Conservation (phyloP, 2,888 invertebrate genomes). For the Chaitophorus viminalis region DNA sequence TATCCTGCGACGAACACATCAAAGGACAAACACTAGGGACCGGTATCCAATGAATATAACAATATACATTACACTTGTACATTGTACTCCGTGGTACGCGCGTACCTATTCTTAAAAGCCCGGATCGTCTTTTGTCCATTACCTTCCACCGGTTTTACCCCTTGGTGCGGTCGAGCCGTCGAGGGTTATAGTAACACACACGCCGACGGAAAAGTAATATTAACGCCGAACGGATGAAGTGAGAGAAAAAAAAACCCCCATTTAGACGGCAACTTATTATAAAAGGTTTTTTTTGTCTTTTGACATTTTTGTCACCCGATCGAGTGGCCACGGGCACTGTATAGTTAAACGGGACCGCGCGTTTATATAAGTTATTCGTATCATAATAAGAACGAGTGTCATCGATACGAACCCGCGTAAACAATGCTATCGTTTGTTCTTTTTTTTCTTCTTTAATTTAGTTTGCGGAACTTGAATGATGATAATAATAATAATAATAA, state of each 20-base stretch:
- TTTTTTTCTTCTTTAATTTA: too few species aligned
- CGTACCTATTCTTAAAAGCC: too few species aligned
- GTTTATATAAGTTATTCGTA: not conserved
- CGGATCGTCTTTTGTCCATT: too few species aligned
- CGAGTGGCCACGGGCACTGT: not conserved
- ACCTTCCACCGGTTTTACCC: too few species aligned
- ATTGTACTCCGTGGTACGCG: too few species aligned
- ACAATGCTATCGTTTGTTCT: not conserved
- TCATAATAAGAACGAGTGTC: not conserved
- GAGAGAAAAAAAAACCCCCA: not conserved
- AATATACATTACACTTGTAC: too few species aligned
- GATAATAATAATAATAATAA: not conserved
- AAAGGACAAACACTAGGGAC: too few species aligned
- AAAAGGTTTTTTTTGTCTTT: not conserved
- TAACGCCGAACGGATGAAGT: not conserved
- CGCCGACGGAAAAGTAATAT: not conserved
- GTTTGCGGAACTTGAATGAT: not conserved
- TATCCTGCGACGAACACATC: too few species aligned
- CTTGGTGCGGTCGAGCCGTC: too few species aligned
- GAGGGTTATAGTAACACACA: not conserved
- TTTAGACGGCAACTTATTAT: not conserved
- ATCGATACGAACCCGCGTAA: conserved; percentile 22
- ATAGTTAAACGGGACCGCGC: not conserved
- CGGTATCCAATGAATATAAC: too few species aligned
- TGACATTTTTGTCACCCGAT: not conserved